Evolutionary conservation across 2,888 invertebrate genomes (phyloP).

Genomic region (Rhingia rostrata): DNA sequence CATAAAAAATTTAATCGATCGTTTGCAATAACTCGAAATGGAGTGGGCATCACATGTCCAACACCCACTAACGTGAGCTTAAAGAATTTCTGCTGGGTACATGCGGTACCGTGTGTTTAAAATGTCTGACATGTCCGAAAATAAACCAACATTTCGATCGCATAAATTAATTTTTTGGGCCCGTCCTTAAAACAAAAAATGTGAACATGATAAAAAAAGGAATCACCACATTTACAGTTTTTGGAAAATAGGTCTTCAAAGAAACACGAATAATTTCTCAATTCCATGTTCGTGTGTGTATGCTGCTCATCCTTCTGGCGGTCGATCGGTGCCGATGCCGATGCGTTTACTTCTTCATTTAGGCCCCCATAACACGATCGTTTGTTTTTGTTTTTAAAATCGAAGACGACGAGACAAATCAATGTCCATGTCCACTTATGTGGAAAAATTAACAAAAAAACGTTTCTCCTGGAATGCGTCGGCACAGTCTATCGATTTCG

Average conservation of each 20-base stretch:
- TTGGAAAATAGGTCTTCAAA: conserved; percentile 54
- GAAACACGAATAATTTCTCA: conserved; percentile 59
- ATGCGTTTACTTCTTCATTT: conserved; percentile 62
- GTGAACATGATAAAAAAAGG: conserved; percentile 19
- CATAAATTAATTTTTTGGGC: conserved; percentile 54
- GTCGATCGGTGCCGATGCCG: neutral
- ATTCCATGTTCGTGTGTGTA: conserved; percentile 28
- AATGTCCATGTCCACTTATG: conserved; percentile 51
- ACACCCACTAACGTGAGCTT: conserved; percentile 58
- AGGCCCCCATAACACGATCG: conserved; percentile 61
- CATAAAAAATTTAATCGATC: conserved; percentile 61
- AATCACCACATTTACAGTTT: conserved; percentile 58
- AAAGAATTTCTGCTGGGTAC: conserved; percentile 4
- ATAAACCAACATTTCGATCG: conserved; percentile 20
- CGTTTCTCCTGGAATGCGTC: conserved; percentile 62
- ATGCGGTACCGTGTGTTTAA: conserved; percentile 22
- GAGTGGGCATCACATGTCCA: conserved; percentile 61
- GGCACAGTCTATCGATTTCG: conserved; percentile 62
- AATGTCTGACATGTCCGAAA: conserved; percentile 39
- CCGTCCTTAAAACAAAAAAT: conserved; percentile 50
- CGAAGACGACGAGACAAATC: conserved; percentile 38
- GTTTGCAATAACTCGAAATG: conserved; percentile 58
- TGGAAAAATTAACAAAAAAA: conserved; percentile 23
- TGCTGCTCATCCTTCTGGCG: conserved; percentile 35
- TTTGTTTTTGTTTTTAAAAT: conserved; percentile 45